Conservation (phyloP, 2,888 invertebrate genomes). For the Lysandra bellargus region DNA sequence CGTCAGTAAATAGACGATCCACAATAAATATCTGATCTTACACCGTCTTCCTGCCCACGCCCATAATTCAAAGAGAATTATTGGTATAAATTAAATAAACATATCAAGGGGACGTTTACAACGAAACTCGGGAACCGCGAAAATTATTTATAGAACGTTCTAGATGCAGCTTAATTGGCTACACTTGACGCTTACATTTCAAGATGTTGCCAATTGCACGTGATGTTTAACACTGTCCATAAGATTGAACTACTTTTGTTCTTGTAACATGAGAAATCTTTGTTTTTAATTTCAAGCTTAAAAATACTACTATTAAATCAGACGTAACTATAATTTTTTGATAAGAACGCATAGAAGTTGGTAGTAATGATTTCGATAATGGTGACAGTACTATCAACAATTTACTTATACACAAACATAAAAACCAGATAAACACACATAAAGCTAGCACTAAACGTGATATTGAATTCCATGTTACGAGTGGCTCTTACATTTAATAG, state of each 20-base stretch:
- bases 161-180: slow-evolving; percentile 39
- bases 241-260: neutral
- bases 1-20: slow-evolving; percentile 65
- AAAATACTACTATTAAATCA: neutral
- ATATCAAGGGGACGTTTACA: slow-evolving; percentile 71
- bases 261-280: neutral
- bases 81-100: slow-evolving; percentile 77
- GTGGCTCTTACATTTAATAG: neutral
- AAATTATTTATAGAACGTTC: slow-evolving; percentile 57
- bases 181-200: slow-evolving; percentile 24
- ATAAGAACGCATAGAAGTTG: neutral
- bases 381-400: neutral
- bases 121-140: slow-evolving; percentile 60
- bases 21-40: slow-evolving; percentile 75
- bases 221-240: neutral
- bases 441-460: neutral
- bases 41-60: slow-evolving; percentile 74
- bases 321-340: neutral
- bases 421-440: slow-evolving; percentile 17
- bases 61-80: slow-evolving; percentile 74
- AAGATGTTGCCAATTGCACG: neutral
- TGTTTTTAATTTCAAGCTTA: neutral
- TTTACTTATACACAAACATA: neutral
- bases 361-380: neutral
- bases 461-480: slow-evolving; percentile 26